These are phyloP conservation scores for Microplitis demolitor DNA, from an alignment of 1,140 invertebrate species.

Conservation along the genomic window DNA sequence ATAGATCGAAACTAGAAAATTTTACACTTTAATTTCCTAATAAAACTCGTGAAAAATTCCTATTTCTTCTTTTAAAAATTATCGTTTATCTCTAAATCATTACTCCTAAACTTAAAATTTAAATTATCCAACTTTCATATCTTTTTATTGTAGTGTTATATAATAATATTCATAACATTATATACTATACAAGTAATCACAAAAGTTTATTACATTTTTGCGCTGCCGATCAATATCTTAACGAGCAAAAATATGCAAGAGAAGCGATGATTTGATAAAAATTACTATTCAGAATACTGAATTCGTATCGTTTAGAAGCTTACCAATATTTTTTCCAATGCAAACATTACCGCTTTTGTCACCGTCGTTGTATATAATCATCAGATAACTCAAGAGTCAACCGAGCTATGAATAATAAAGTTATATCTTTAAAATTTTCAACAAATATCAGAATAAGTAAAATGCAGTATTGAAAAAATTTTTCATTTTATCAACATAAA, in stretches of 20 bases:
- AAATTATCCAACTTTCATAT: too few species aligned
- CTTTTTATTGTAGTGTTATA: not conserved
- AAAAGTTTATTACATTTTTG: not conserved
- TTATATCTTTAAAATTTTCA: too few species aligned
- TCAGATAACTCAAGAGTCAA: too few species aligned
- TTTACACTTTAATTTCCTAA: too few species aligned
- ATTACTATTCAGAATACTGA: slow-evolving; percentile 5
- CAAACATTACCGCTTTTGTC: not conserved
- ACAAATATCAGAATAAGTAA: too few species aligned
- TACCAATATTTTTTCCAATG: not conserved
- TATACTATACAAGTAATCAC: not conserved
- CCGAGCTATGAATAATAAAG: too few species aligned
- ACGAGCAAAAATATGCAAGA: not conserved
- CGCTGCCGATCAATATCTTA: not conserved
- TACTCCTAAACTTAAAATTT: too few species aligned
- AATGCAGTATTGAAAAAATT: too few species aligned
- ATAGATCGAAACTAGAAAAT: too few species aligned
- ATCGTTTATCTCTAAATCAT: too few species aligned
- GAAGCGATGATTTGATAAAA: not conserved
- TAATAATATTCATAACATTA: not conserved
- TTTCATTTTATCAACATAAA: not conserved
- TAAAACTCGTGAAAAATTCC: too few species aligned
- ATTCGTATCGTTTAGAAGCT: not conserved
- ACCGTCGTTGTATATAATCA: not conserved
- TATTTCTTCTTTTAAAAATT: too few species aligned